Base-by-base conservation (phyloP, 2,888 invertebrate species). In the Melieria picta region DNA sequence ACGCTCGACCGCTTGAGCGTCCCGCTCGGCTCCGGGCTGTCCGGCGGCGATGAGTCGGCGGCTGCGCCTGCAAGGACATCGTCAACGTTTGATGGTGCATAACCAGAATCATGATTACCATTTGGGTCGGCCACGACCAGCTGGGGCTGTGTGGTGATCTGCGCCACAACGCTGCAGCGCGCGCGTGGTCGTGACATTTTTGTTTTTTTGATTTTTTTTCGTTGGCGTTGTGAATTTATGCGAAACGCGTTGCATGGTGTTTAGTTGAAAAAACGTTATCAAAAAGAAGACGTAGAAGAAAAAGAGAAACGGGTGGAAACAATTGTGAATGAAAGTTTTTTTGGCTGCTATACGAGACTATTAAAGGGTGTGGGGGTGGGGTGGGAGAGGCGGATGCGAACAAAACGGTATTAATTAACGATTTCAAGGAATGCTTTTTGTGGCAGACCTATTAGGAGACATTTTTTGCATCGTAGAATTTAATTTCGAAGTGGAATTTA, bases 41-140 rank as follows among this genome's bases (percentile, higher is more conserved):
- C 86, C 55, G 90, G 90, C 65, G 90, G 76, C 16, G 90, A 88
- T 48, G 89, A 89, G n/a, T 89, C 88, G 74, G 80, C 82, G 75
- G 80, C 82, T 74, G 80, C 80, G 81, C 91, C 91, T 80, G 91
- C 91, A 84, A 87, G 83, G 83, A 86, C 85, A 85, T 86, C 87
- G 82, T 87, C 87, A 86, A 87, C 84, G 86, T 90, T 90, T 79
- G 91, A 92, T 74, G 93, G 90, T 72, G 92, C 93, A 86, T 94
- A 94, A 73, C 94, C 94, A 71, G 93, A 93, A 87, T 94, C 94
- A 87, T 94, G 93, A 89, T 94, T 94, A 77, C 94, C 94, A 84
- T 94, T 94, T 55, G 93, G 91, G 82, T 93, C 93, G 63, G 90
- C 89, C 62, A 91, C 90, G 67, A 91, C 90, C 74, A 85, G 77